These are phyloP conservation scores for Tipula lateralis DNA, from an alignment of 2,888 invertebrate species.

Conservation along the genomic window DNA sequence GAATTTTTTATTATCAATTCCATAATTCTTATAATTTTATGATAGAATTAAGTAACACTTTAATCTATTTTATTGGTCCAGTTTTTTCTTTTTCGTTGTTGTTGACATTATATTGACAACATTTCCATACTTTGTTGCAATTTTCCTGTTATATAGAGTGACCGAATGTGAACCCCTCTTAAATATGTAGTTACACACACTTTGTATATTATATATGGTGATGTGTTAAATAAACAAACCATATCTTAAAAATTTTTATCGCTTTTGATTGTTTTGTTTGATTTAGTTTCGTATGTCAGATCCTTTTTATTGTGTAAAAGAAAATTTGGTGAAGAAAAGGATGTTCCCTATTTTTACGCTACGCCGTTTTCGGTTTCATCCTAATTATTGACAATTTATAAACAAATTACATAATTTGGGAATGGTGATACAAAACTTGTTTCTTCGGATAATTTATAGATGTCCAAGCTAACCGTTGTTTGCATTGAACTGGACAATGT, in stretches of 20 bases:
- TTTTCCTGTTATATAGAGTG: background rate
- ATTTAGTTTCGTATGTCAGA: background rate
- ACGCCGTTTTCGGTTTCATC: background rate
- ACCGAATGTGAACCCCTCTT: background rate
- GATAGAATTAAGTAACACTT: background rate
- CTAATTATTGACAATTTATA: slow-evolving; percentile 19
- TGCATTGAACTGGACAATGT: background rate
- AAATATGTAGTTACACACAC: no score
- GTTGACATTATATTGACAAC: background rate
- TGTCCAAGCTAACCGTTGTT: background rate
- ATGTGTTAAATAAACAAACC: slow-evolving; percentile 24
- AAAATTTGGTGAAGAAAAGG: background rate
- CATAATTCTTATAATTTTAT: slow-evolving; percentile 7
- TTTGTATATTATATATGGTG: background rate
- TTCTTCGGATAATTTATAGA: background rate
- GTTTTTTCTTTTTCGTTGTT: background rate
- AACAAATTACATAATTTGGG: slow-evolving; percentile 24
- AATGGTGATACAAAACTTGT: background rate
- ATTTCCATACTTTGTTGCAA: background rate
- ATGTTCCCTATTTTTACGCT: background rate
- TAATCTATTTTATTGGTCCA: slow-evolving; percentile 19
- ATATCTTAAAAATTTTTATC: background rate
- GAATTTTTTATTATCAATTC: background rate
- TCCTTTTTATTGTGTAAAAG: background rate
- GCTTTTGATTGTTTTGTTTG: background rate